These are phyloP conservation scores for Coracopsis vasa DNA, from an alignment of 2,113 vertebrate genomes.

Conservation along the genomic window DNA sequence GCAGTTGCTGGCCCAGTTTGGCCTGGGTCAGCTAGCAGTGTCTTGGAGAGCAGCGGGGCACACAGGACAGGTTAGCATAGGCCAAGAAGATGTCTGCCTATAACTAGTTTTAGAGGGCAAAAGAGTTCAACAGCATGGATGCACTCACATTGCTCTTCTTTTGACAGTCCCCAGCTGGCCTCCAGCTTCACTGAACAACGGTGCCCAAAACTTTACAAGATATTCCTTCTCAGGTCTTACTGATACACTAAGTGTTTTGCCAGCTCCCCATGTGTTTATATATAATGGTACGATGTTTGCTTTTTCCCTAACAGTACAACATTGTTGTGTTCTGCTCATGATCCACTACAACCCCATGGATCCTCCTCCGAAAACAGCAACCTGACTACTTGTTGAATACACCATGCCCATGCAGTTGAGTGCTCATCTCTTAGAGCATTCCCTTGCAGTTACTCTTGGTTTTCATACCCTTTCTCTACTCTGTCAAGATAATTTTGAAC, in stretches of 20 bases:
- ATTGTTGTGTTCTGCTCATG: background rate
- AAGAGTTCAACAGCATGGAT: background rate
- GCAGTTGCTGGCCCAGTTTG: background rate
- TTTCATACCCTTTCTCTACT: background rate
- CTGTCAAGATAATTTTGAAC: background rate
- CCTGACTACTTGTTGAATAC: background rate
- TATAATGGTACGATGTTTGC: background rate
- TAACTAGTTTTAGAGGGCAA: background rate
- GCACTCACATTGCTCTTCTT: background rate
- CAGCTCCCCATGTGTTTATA: background rate
- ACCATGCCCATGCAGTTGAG: background rate
- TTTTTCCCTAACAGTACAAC: background rate
- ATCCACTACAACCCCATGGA: background rate
- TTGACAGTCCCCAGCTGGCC: background rate
- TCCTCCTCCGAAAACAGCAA: background rate
- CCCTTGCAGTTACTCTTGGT: background rate
- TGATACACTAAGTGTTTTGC: background rate
- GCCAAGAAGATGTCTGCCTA: background rate
- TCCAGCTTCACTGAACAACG: background rate
- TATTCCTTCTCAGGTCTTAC: background rate
- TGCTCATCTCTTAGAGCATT: background rate
- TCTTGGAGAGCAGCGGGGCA: background rate
- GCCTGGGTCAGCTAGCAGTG: background rate
- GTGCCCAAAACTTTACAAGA: background rate
- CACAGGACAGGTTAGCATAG: background rate